Evolutionary conservation across 2,113 vertebrate genomes (phyloP).

Genomic region (Antennarius striatus): DNA sequence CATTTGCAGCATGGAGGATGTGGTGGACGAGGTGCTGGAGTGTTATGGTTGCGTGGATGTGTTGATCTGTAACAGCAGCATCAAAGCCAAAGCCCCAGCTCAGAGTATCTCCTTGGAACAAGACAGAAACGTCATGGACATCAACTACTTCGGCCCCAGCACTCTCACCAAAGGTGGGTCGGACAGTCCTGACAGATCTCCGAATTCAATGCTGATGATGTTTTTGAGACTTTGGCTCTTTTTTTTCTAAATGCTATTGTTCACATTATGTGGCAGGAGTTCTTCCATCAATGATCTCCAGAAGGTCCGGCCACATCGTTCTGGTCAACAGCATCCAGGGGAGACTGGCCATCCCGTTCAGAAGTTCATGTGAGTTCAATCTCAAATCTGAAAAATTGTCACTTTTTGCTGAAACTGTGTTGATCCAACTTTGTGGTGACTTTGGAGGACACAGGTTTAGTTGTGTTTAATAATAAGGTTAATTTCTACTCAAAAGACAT

Average conservation of each 20-base stretch:
- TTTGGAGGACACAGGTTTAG: too few relatives aligned
- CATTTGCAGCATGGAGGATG: slow-evolving; percentile 84
- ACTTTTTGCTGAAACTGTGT: too few relatives aligned
- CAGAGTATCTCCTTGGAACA: slow-evolving; percentile 89
- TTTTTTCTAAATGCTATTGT: slow-evolving; percentile 2
- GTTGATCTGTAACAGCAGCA: slow-evolving; percentile 90
- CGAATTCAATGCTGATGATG: too few relatives aligned
- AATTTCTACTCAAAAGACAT: too few relatives aligned
- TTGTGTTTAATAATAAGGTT: too few relatives aligned
- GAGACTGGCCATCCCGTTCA: slow-evolving; percentile 91
- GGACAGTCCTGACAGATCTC: neutral
- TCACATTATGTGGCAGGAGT: slow-evolving; percentile 77
- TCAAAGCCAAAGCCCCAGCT: slow-evolving; percentile 90
- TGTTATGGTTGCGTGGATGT: slow-evolving; percentile 94
- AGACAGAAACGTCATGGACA: slow-evolving; percentile 95
- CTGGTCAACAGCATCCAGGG: slow-evolving; percentile 93
- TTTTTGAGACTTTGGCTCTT: neutral
- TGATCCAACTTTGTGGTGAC: too few relatives aligned
- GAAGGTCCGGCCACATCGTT: slow-evolving; percentile 90
- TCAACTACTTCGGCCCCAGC: slow-evolving; percentile 95
- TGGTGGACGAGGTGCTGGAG: slow-evolving; percentile 86
- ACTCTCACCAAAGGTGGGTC: slow-evolving; percentile 90
- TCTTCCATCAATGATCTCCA: slow-evolving; percentile 93
- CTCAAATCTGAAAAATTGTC: too few relatives aligned
- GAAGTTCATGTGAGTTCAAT: slow-evolving; percentile 90